These are phyloP conservation scores for Vireo altiloquus DNA, from an alignment of 2,113 vertebrate genomes.

Conservation along the genomic window DNA sequence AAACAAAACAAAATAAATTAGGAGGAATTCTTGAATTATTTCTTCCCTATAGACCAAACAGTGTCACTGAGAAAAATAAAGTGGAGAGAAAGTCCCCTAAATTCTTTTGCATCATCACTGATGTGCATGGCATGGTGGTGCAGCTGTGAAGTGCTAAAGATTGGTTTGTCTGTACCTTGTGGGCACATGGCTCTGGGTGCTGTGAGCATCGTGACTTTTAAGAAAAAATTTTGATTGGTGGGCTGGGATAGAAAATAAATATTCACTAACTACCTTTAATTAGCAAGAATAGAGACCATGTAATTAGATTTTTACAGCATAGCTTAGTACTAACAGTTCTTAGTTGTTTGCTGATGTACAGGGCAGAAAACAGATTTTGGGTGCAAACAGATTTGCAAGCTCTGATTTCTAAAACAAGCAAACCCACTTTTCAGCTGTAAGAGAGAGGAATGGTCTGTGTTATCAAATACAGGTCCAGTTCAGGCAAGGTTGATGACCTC, in stretches of 20 bases:
- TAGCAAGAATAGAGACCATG: background rate
- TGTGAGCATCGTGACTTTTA: background rate
- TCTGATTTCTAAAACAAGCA: background rate
- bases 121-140: fast-evolving
- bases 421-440: background rate
- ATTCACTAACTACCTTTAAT: background rate
- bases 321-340: background rate
- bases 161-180: background rate
- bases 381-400: background rate
- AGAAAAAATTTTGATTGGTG: background rate
- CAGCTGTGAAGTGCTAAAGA: background rate
- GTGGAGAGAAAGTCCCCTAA: background rate
- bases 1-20: background rate
- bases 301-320: background rate
- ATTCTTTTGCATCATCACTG: background rate
- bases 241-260: background rate
- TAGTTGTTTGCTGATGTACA: background rate
- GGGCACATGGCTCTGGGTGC: background rate
- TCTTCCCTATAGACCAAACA: background rate
- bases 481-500: conserved; percentile 14
- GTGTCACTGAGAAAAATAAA: background rate
- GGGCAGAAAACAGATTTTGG: background rate
- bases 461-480: background rate
- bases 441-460: background rate
- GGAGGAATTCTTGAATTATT: background rate